Base-by-base conservation (phyloP, 92 coral and sea anemone genomes). In the Galaxea fascicularis region DNA sequence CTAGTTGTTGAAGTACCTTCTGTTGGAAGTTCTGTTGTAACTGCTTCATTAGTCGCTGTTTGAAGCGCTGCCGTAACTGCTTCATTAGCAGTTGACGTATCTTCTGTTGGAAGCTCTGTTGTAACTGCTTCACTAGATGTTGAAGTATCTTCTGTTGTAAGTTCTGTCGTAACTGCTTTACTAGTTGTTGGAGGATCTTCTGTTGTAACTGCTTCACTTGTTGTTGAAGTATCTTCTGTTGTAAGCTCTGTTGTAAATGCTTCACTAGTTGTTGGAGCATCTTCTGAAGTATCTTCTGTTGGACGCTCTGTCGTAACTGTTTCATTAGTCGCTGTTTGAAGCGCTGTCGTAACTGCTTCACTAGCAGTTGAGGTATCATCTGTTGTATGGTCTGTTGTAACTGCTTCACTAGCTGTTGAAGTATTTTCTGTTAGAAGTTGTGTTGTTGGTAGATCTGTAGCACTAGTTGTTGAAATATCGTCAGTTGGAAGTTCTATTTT, bases 231-330 rank as follows among this genome's bases (percentile, higher is more conserved):
- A 10, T 65, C n/a, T 14, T 27, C 41, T 1, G 17, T 28, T 65
- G n/a, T 3, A 41, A 25, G 1, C 13, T 56, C 28, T 20, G n/a
- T 68, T 24, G 73, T 14, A 20, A 9, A 16, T 20, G 60, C 53
- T 20, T 26, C 57, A 70, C 81, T 73, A 22, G 89, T 31, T 26
- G 86, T n/a, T n/a, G n/a, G n/a, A n/a, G n/a, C n/a, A n/a, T n/a
- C n/a, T n/a, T n/a, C 20, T 10, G 77, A 58, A 25, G 86, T 79
- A 45, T 84, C 77, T 18, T 26, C 65, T 12, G 62, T 74, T 51
- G 49, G 64, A n/a, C 8, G 27, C 11, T 60, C 30, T 8, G 74
- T 28, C 4, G 29, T 46, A 18, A 70, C 28, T 65, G n/a, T 56
- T 41, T 39, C 27, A 17, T 14, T 65, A 31, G 5, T 63, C 26